A percentile compares a stretch with the other conserved stretches of the same genome.
phyloP scores from a whole-genome alignment of 2,888 invertebrate species.

The Crematogaster levior region DNA sequence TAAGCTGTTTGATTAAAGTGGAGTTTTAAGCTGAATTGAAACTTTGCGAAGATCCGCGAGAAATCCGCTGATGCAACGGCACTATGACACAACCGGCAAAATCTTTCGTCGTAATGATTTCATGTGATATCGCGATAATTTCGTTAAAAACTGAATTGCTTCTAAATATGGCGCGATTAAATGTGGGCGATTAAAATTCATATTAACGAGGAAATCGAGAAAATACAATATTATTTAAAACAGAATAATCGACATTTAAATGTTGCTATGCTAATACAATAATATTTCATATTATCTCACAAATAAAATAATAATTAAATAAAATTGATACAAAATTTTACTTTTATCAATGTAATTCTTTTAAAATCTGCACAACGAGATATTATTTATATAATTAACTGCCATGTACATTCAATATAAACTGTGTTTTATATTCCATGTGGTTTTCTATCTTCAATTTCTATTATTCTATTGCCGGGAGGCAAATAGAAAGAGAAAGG shows the following conservation, averaged over 20 bases:
- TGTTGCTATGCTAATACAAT: background rate
- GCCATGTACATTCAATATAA: no score
- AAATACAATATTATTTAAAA: background rate
- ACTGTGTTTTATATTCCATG: slow-evolving; percentile 2
- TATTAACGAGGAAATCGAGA: background rate
- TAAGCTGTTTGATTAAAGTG: slow-evolving; percentile 53
- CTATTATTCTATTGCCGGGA: slow-evolving; percentile 59
- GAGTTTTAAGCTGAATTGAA: slow-evolving; percentile 48
- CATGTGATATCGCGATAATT: background rate
- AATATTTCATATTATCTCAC: background rate
- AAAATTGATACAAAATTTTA: background rate
- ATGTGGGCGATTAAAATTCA: background rate
- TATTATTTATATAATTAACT: no score
- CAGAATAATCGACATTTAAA: background rate
- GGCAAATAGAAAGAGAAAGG: slow-evolving; percentile 45
- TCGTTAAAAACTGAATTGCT: background rate
- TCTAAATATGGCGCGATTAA: background rate
- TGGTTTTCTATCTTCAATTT: background rate
- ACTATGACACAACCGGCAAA: background rate
- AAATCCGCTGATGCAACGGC: slow-evolving; percentile 19
- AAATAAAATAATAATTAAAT: background rate
- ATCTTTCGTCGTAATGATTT: background rate
- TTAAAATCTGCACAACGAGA: background rate
- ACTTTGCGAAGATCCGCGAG: slow-evolving; percentile 30
- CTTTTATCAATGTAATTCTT: background rate